Conservation (phyloP, 2,113 vertebrate species). For the Myrmecobius fasciatus region DNA sequence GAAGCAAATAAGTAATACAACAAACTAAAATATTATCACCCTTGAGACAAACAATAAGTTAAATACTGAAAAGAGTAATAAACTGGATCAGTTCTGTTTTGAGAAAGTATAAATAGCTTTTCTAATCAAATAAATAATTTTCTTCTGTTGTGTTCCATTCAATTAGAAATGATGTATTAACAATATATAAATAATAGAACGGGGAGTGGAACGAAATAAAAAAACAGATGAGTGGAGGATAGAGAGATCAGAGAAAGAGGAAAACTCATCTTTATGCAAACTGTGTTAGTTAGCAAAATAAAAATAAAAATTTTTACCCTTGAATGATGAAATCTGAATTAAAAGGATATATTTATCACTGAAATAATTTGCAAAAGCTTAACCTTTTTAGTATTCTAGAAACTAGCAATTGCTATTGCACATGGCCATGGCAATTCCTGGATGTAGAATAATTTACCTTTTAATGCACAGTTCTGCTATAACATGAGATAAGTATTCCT, state of each 20-base stretch:
- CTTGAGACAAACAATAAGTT: slow-evolving; percentile 35
- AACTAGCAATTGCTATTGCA: neutral
- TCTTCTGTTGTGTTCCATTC: slow-evolving; percentile 32
- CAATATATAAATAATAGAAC: slow-evolving; percentile 49
- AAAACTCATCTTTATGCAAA: slow-evolving; percentile 11
- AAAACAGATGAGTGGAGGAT: neutral
- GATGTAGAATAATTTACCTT: neutral
- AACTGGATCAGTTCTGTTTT: slow-evolving; percentile 12
- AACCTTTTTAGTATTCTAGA: slow-evolving; percentile 47
- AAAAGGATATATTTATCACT: slow-evolving; percentile 33
- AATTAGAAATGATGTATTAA: slow-evolving; percentile 48
- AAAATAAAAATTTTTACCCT: slow-evolving; percentile 11
- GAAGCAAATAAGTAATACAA: slow-evolving; percentile 49
- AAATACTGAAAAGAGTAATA: slow-evolving; percentile 46
- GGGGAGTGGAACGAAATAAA: neutral
- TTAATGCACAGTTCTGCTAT: neutral
- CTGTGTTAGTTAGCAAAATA: slow-evolving; percentile 21
- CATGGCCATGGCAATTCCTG: neutral
- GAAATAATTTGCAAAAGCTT: slow-evolving; percentile 6
- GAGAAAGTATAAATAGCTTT: slow-evolving; percentile 30
- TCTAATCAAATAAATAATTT: slow-evolving; percentile 25
- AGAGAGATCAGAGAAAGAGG: slow-evolving; percentile 46
- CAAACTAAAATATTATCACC: slow-evolving; percentile 47
- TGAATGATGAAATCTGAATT: slow-evolving; percentile 50
- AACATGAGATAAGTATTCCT: neutral